Evolutionary conservation across 2,888 invertebrate species (phyloP).

Genomic region (Eupeodes luniger): DNA sequence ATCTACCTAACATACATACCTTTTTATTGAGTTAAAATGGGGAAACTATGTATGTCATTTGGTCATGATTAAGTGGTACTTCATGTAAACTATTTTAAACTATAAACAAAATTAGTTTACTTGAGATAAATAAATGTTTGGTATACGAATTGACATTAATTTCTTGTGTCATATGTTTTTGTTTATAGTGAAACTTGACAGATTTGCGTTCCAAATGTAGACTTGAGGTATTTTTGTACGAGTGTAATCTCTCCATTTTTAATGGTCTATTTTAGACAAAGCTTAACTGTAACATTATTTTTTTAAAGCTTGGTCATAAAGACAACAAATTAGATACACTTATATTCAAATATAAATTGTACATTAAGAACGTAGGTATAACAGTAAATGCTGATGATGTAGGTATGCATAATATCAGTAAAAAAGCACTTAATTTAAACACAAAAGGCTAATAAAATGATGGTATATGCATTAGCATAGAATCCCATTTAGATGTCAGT

Average conservation of each 20-base stretch:
- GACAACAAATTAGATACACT: conserved; percentile 38
- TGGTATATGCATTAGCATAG: conserved; percentile 30
- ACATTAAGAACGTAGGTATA: conserved; percentile 23
- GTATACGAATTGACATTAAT: background rate
- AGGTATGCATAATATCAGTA: background rate
- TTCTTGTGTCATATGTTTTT: background rate
- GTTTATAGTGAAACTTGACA: background rate
- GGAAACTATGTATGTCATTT: conserved; percentile 33
- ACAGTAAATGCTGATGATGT: background rate
- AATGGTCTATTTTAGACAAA: conserved; percentile 2
- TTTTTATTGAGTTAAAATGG: background rate
- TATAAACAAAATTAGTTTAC: background rate
- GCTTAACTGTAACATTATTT: background rate
- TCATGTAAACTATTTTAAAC: conserved; percentile 7
- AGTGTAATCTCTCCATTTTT: too few species aligned
- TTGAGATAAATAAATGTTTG: background rate
- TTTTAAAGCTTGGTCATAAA: conserved; percentile 39
- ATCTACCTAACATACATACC: background rate
- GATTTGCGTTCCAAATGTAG: too few species aligned
- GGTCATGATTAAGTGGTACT: conserved; percentile 19
- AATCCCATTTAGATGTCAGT: conserved; percentile 44
- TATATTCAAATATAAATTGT: background rate
- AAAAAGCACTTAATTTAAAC: conserved; percentile 52
- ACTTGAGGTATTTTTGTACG: too few species aligned
- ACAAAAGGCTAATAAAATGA: conserved; percentile 53